Evolutionary conservation across 1,140 invertebrate species (phyloP), one percentile per base, ranked within the genome.

Genomic region (Leptopilina clavipes): DNA sequence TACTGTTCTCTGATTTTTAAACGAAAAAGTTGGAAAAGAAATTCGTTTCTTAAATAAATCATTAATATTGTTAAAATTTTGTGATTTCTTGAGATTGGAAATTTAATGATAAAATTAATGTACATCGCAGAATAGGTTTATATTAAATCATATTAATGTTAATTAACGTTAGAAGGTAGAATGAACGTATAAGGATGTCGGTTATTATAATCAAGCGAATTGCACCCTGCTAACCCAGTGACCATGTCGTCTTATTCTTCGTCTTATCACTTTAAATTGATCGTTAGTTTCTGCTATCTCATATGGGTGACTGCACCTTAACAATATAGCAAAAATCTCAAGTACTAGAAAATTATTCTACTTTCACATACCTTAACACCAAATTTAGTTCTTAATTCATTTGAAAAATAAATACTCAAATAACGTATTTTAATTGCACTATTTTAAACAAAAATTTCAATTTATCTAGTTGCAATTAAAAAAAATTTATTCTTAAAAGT

Each of bases 201-300:
- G 43, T 75, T 70, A 54, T 75, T 75, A 75, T 12, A 54, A 40
- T 45, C 48, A 74, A 74, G 54, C 73, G 73, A 74, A 70, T 74
- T 65, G 73, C 54, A 45, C 59, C 54, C 73, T 65, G 54, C 56
- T 74, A 74, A 74, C 37, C 73, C 37, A 65, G 17, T 74, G 18
- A 44, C 18, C 22, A 65, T 43, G 18, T 43, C 54, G 22, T 65
- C 56, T 65, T 19, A 19, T 25, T 14, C 22, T 65, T 65, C 56
- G 22, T 65, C 56, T 65, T 65, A 65, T 65, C 56, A n/a, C 22
- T 65, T 65, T 11, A 65, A 19, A 65, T 65, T 65, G 56, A 65
- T 65, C 56, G 10, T 6, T 25, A n/a, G 19, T 12, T 52, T 52
- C n/a, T 52, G 14, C 22, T 22, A 65, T 65, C 19, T 65, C 22